Percentiles rank a stretch among this genome's conserved stretches.
Conservation (phyloP, 2,797 vertebrate species). For the Podarcis lilfordi region DNA sequence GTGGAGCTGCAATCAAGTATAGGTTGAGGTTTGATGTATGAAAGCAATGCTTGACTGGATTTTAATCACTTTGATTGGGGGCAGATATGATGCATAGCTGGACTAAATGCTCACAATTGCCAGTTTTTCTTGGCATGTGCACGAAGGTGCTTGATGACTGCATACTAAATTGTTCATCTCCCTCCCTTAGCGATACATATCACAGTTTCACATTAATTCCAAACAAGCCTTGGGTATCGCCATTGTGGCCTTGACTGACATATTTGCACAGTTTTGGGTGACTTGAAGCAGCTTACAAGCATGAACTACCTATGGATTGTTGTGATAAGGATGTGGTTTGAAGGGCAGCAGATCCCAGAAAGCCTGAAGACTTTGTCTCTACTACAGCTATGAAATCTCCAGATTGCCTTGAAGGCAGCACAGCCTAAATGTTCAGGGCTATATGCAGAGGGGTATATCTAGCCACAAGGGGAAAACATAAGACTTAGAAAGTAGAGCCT, state of each 20-base stretch:
- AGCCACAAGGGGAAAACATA: neutral
- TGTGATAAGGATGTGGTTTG: neutral
- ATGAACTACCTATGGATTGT: neutral
- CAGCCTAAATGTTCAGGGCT: neutral
- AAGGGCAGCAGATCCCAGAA: neutral
- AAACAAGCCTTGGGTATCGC: slow-evolving; percentile 58
- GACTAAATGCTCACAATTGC: slow-evolving; percentile 74
- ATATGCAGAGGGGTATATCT: neutral
- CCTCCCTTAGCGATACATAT: slow-evolving; percentile 59
- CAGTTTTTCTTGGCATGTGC: slow-evolving; percentile 75
- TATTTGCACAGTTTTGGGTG: neutral
- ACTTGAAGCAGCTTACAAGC: neutral
- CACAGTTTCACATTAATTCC: slow-evolving; percentile 57
- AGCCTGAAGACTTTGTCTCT: neutral
- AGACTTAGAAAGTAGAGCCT: neutral
- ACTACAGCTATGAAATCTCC: too few species aligned
- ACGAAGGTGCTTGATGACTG: slow-evolving; percentile 65
- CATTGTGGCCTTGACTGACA: slow-evolving; percentile 42
- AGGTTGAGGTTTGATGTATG: slow-evolving; percentile 67
- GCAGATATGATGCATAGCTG: slow-evolving; percentile 73
- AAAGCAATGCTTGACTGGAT: slow-evolving; percentile 72
- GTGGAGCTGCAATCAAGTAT: slow-evolving; percentile 69
- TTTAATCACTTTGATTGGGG: slow-evolving; percentile 76
- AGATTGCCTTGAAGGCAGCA: neutral
- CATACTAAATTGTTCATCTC: slow-evolving; percentile 66